Conservation (phyloP, 2,797 vertebrate species). For the Chrysolophus pictus region DNA sequence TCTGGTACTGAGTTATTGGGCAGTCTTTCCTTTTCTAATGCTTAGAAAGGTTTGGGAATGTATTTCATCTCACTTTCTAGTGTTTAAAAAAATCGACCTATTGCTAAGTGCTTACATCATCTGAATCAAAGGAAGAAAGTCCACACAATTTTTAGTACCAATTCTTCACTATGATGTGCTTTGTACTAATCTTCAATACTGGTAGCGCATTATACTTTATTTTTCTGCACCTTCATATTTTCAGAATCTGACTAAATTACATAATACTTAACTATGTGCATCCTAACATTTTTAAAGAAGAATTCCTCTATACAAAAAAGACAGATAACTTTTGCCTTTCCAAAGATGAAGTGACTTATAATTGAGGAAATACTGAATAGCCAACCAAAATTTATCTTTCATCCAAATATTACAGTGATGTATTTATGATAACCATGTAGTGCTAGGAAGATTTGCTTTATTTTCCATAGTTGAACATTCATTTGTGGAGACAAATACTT, state of each 20-base stretch:
- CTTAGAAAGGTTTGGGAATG: accelerated
- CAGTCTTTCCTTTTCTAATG: not conserved
- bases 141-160: not conserved
- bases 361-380: not conserved
- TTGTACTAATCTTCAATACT: not conserved
- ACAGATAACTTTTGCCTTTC: not conserved
- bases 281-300: not conserved
- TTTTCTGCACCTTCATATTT: not conserved
- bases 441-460: not conserved
- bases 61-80: not conserved
- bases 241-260: not conserved
- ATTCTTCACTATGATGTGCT: not conserved
- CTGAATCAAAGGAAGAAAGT: not conserved
- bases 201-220: not conserved
- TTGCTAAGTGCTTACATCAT: not conserved
- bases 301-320: not conserved
- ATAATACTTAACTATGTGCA: not conserved
- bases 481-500: not conserved
- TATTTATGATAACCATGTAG: not conserved
- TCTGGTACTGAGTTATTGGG: not conserved
- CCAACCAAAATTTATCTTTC: not conserved
- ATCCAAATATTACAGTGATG: not conserved
- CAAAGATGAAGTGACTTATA: not conserved
- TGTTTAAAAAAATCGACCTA: conserved; percentile 18
- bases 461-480: not conserved